Percentiles rank a stretch among this genome's conserved stretches.
Conservation (phyloP, 2,888 invertebrate species). For the Tachina grossa region DNA sequence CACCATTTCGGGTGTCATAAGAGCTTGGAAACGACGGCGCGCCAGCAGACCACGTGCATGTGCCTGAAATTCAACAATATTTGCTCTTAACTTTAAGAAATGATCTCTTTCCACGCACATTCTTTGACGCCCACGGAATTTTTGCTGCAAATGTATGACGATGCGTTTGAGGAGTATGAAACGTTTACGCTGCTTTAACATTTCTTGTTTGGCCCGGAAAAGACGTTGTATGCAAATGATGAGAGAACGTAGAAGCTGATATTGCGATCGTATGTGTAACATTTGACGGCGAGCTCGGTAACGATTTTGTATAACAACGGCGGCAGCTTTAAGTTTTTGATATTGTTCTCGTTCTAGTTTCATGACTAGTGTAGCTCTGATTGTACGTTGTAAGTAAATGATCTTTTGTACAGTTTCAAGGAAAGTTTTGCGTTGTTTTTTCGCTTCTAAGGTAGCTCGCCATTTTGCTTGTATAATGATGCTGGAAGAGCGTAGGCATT, state of each 20-base stretch:
- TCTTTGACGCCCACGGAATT: conserved; percentile 82
- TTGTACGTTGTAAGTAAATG: conserved; percentile 81
- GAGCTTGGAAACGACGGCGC: conserved; percentile 83
- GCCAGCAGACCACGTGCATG: conserved; percentile 84
- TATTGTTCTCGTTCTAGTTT: conserved; percentile 75
- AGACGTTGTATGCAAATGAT: conserved; percentile 78
- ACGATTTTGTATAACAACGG: conserved; percentile 77
- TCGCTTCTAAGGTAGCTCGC: conserved; percentile 78
- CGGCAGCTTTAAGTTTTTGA: conserved; percentile 73
- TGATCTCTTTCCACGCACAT: conserved; percentile 80
- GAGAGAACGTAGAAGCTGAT: conserved; percentile 76
- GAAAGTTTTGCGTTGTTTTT: conserved; percentile 69
- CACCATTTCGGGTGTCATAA: conserved; percentile 83
- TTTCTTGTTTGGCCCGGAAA: conserved; percentile 77
- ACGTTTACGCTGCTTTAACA: conserved; percentile 73
- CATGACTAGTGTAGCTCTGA: conserved; percentile 80
- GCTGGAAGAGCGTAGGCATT: conserved; percentile 72
- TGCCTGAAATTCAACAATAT: conserved; percentile 77
- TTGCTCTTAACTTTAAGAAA: conserved; percentile 73
- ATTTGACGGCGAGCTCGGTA: conserved; percentile 76
- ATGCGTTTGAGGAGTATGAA: conserved; percentile 74
- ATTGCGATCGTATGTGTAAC: conserved; percentile 76
- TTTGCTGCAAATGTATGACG: conserved; percentile 78
- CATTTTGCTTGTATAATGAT: conserved; percentile 78
- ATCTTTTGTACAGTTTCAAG: conserved; percentile 74